These are phyloP conservation scores for Gonocerus acuteangulatus DNA, from an alignment of 2,888 invertebrate genomes.

Conservation along the genomic window DNA sequence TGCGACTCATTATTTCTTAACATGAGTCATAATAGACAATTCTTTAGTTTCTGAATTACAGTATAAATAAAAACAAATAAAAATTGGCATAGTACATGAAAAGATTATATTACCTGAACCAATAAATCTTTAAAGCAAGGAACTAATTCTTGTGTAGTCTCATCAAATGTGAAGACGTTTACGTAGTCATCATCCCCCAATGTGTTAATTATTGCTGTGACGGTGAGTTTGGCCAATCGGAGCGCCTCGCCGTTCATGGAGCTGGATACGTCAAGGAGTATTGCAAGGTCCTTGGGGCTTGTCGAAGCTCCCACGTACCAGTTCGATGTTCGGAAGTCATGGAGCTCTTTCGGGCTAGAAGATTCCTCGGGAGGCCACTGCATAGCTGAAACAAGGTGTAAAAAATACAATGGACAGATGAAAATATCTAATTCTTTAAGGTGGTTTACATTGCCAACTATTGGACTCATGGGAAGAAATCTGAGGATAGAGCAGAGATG, in stretches of 20 bases:
- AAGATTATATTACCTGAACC: slow-evolving; percentile 78
- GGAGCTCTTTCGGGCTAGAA: slow-evolving; percentile 67
- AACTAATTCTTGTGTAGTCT: slow-evolving; percentile 72
- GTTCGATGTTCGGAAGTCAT: slow-evolving; percentile 86
- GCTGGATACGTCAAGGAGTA: slow-evolving; percentile 85
- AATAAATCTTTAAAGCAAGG: slow-evolving; percentile 84
- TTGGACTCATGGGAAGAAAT: no score
- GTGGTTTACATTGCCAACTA: no score
- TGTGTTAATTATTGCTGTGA: slow-evolving; percentile 83
- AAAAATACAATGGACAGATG: no score
- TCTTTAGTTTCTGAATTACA: no score
- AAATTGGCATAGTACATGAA: no score
- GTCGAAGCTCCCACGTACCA: slow-evolving; percentile 98
- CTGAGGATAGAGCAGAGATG: no score
- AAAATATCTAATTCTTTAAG: no score
- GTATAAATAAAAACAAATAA: no score
- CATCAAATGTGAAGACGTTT: slow-evolving; percentile 86
- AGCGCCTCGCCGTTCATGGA: slow-evolving; percentile 77
- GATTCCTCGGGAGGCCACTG: slow-evolving; percentile 52
- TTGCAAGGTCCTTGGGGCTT: slow-evolving; percentile 82
- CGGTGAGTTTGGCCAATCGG: slow-evolving; percentile 79
- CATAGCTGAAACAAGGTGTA: slow-evolving; percentile 50
- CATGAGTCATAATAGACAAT: no score
- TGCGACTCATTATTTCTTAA: no score
- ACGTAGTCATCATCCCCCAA: slow-evolving; percentile 95